Percentiles rank a stretch among this genome's conserved stretches.
Evolutionary conservation across 2,888 invertebrate genomes (phyloP).

Genomic region (Clivina fossor): DNA sequence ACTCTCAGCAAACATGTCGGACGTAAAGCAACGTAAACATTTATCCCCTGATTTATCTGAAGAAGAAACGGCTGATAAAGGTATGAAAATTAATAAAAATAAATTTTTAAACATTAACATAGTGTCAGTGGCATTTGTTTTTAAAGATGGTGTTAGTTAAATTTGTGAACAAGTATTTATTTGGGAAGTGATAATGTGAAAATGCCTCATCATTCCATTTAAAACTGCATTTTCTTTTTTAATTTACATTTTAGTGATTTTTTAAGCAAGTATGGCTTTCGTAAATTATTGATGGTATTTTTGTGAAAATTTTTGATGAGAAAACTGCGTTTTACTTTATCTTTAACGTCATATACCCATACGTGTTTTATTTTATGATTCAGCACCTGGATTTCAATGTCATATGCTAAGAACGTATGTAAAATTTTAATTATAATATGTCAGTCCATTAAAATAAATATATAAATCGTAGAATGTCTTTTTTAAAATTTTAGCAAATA

Average conservation of each 20-base stretch:
- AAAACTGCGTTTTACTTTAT: constrained; percentile 25
- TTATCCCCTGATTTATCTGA: too few relatives aligned
- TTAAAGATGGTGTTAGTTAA: too few relatives aligned
- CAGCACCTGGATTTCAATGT: constrained; percentile 31
- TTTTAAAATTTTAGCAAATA: too few relatives aligned
- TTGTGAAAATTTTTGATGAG: too few relatives aligned
- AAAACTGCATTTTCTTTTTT: too few relatives aligned
- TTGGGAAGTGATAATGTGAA: constrained; percentile 10
- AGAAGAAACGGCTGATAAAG: constrained; percentile 48
- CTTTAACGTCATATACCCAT: constrained; percentile 22
- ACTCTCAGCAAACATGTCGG: constrained; percentile 52
- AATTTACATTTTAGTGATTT: too few relatives aligned
- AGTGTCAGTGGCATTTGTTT: constrained; percentile 22
- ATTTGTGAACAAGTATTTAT: too few relatives aligned
- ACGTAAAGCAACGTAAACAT: constrained; percentile 58
- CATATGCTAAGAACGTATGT: constrained; percentile 14
- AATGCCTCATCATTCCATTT: constrained; percentile 28
- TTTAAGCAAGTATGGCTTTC: too few relatives aligned
- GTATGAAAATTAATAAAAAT: constrained; percentile 44
- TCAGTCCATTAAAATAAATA: too few relatives aligned
- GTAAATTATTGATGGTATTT: too few relatives aligned
- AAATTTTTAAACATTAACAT: constrained; percentile 23
- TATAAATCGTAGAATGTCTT: too few relatives aligned
- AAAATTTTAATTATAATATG: too few relatives aligned
- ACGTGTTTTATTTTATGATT: constrained; percentile 31